Conservation (phyloP, 2,113 vertebrate species). For the Columbina picui region DNA sequence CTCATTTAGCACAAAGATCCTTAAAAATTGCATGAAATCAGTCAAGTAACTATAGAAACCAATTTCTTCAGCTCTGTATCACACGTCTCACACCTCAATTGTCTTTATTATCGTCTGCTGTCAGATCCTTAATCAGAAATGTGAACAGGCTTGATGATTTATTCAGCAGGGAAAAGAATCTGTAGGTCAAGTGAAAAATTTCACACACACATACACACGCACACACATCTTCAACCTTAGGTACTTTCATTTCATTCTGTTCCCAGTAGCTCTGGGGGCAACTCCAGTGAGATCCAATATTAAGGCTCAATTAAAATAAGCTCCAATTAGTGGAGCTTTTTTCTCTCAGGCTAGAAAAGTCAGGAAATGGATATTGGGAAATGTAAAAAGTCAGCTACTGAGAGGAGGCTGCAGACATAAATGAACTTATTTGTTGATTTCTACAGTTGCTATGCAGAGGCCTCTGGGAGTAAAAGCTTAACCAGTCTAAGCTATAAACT, state of each 20-base stretch:
- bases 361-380: constrained; percentile 99
- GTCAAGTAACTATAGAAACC: constrained; percentile 88
- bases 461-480: constrained; percentile 98
- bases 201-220: constrained; percentile 66
- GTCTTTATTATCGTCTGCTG: constrained; percentile 88
- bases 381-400: constrained; percentile 98
- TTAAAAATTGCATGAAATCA: constrained; percentile 85
- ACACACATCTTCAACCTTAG: constrained; percentile 83
- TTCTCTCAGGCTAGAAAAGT: constrained; percentile 97
- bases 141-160: constrained; percentile 87
- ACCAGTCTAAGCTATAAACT: constrained; percentile 99
- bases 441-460: constrained; percentile 98
- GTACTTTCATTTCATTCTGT: constrained; percentile 98
- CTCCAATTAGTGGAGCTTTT: constrained; percentile 99
- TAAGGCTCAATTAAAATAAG: constrained; percentile 99
- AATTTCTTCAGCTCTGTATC: constrained; percentile 86
- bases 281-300: constrained; percentile 99
- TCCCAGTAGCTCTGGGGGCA: constrained; percentile 94
- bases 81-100: constrained; percentile 87
- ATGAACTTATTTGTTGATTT: constrained; percentile 99
- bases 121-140: constrained; percentile 89
- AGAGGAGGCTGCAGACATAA: constrained; percentile 98
- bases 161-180: constrained; percentile 85
- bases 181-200: constrained; percentile 88
- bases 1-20: constrained; percentile 84